Evolutionary conservation across 2,113 vertebrate species (phyloP).

Genomic region (Tenebrosternarchus preto): DNA sequence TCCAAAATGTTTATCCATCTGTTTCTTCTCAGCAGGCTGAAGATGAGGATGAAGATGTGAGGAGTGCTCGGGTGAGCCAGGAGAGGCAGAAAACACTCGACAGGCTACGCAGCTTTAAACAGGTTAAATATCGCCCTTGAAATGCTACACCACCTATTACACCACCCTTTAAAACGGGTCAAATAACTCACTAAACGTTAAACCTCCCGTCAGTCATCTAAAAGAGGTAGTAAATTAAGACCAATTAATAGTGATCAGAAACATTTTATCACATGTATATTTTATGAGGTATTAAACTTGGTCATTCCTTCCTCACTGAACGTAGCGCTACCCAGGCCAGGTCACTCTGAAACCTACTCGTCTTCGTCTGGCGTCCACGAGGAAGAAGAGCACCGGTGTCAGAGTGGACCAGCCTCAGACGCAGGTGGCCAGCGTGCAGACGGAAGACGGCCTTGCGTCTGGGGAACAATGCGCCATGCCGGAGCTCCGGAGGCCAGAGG

Average conservation of each 20-base stretch:
- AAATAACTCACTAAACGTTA: no score
- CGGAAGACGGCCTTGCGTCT: slow-evolving; percentile 68
- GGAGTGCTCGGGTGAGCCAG: slow-evolving; percentile 84
- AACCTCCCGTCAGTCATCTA: no score
- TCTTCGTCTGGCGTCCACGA: slow-evolving; percentile 74
- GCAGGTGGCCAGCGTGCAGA: slow-evolving; percentile 74
- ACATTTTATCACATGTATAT: neutral
- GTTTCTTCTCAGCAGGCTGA: slow-evolving; percentile 68
- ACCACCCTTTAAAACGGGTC: no score
- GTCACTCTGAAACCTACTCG: slow-evolving; percentile 92
- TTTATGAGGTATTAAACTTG: neutral
- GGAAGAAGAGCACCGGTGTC: slow-evolving; percentile 70
- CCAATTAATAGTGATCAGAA: neutral
- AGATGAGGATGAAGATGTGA: slow-evolving; percentile 86
- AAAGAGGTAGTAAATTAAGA: no score
- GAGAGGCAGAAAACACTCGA: slow-evolving; percentile 93
- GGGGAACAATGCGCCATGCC: slow-evolving; percentile 61
- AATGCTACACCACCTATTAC: neutral
- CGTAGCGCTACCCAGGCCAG: slow-evolving; percentile 90
- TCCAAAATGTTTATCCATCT: neutral
- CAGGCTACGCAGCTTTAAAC: slow-evolving; percentile 90
- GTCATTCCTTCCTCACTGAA: neutral
- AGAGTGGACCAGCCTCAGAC: slow-evolving; percentile 67
- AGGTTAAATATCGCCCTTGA: slow-evolving; percentile 73
- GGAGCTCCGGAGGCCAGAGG: slow-evolving; percentile 64